These are phyloP conservation scores for Saccostrea glomerata DNA, from an alignment of 1,140 invertebrate species.

Conservation along the genomic window DNA sequence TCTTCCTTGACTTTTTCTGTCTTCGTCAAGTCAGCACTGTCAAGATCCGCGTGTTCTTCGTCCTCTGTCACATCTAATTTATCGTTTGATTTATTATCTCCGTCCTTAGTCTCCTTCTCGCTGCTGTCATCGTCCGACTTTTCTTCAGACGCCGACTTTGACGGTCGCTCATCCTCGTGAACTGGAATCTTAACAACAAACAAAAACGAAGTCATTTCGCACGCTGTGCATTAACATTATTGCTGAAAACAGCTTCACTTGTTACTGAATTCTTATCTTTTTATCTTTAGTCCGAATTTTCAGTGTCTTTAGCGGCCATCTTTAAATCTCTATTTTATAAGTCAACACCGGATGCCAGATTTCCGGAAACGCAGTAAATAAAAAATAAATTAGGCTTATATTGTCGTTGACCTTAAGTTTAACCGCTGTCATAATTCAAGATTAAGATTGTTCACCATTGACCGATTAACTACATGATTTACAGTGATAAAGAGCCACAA, in stretches of 20 bases:
- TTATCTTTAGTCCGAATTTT: not conserved
- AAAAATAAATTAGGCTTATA: no score
- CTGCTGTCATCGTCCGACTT: not conserved
- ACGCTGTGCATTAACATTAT: not conserved
- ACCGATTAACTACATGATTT: not conserved
- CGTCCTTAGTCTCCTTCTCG: not conserved
- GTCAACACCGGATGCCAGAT: not conserved
- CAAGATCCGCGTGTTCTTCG: not conserved
- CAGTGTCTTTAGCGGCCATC: not conserved
- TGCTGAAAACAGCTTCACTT: no score
- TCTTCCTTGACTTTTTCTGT: not conserved
- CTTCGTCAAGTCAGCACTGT: not conserved
- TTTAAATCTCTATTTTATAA: not conserved
- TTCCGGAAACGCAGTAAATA: not conserved
- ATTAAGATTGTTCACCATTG: no score
- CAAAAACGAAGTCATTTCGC: not conserved
- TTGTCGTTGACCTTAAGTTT: not conserved
- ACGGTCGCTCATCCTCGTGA: not conserved
- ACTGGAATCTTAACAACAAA: slow-evolving; percentile 25
- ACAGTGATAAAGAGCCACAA: not conserved
- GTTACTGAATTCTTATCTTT: not conserved
- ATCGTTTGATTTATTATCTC: not conserved
- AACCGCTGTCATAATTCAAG: not conserved
- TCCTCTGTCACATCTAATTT: not conserved
- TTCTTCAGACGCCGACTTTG: not conserved